Percentiles rank a stretch among this genome's conserved stretches.
Evolutionary conservation across 2,113 vertebrate species (phyloP).

Genomic region (Elgaria multicarinata): DNA sequence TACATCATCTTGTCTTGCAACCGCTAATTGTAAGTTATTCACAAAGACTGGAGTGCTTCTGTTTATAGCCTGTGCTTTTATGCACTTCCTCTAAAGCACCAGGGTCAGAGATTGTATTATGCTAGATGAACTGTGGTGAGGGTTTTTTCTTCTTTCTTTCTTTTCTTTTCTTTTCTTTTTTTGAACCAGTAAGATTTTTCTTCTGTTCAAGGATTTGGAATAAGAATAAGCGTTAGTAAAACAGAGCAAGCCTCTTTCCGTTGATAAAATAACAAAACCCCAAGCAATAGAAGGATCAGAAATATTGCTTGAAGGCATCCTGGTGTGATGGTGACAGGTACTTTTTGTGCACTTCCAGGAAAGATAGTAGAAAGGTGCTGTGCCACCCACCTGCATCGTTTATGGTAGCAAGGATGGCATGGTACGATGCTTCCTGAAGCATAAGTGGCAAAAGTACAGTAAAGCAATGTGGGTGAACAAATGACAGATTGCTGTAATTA

Average conservation of each 20-base stretch:
- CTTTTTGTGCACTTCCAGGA: constrained; percentile 1
- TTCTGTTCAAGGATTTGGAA: background rate
- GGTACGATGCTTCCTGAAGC: constrained; percentile 37
- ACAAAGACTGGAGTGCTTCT: background rate
- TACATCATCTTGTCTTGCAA: background rate
- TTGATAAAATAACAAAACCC: background rate
- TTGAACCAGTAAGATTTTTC: background rate
- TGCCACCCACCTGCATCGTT: constrained; percentile 52
- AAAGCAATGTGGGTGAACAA: constrained; percentile 48
- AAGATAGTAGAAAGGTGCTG: background rate
- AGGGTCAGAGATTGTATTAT: background rate
- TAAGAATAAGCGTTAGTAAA: background rate
- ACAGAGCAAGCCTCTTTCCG: background rate
- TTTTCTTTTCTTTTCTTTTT: background rate
- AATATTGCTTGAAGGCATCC: accelerated
- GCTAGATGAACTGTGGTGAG: background rate
- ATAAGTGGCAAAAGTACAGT: constrained; percentile 45
- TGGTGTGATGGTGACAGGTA: constrained; percentile 27
- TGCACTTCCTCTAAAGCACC: background rate
- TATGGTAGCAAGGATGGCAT: constrained; percentile 15
- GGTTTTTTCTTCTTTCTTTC: no score
- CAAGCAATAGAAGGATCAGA: background rate
- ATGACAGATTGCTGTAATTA: constrained; percentile 62
- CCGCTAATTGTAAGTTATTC: background rate
- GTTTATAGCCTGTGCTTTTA: background rate